Evolutionary conservation across 2,113 vertebrate genomes (phyloP), one percentile per base, ranked within the genome.

Genomic region (Sarotherodon lohbergeri): DNA sequence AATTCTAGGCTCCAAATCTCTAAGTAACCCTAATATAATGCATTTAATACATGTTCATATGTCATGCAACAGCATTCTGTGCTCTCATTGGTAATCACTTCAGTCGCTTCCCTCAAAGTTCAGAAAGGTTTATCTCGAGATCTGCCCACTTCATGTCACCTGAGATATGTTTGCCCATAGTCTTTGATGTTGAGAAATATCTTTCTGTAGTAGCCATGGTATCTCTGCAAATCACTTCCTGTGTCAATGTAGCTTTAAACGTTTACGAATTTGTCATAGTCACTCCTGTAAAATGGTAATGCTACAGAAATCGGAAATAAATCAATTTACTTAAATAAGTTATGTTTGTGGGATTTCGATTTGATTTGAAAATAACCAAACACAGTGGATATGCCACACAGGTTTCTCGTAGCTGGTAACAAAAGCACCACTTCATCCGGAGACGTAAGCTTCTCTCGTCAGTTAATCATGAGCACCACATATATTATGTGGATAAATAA

Each of bases 161-260:
- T 6, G 39, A 16, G 66, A 22, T 43, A 12, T 43, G 39, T 71
- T 71, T 39, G 12, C 19, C 36, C 4, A 2, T 41, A 43, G 36
- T 71, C 66, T 17, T 50, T 50, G 16, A 50, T 8, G 66, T 14
- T 24, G 63, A 22, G n/a, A n/a, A 41, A 71, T 16, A 14, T 71
- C 66, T 71, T 43, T 71, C 39, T 71, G n/a, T 43, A 6, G n/a
- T 43, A 5, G 32, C 16, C 57, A 61, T 16, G 9, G 6, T 39
- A 22, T 63, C 59, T 11, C 57, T 36, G 16, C 61, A 39, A 1
- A 41, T 3, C 34, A 22, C 63, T n/a, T 39, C 32, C 32, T 66
- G 32, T 71, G n/a, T 0, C 0, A 14, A 43, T 71, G 39, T 24
- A 43, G n/a, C 66, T 43, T 41, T 14, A 59, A 27, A 13, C 0